Base-by-base conservation (phyloP, 1,140 invertebrate species). In the Aphidius gifuensis region DNA sequence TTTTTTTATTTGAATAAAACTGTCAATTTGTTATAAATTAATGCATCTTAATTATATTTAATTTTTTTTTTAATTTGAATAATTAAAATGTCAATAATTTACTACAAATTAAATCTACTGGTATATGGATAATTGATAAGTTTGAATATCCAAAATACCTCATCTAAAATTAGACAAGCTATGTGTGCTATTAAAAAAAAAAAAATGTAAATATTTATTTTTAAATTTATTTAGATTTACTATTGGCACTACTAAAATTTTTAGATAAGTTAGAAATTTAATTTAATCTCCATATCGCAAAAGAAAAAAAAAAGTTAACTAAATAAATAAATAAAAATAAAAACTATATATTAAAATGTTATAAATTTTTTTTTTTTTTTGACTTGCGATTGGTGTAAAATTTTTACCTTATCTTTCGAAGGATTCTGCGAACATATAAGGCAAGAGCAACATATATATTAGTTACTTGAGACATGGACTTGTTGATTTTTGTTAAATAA, bases 371-470 rank as follows among this genome's bases (percentile, higher is more conserved):
- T 11, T 58, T 50, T 11, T 55, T 45, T 16, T 45, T 44, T 40
- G 8, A 39, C 38, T 40, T 62, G 55, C 42, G 61, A 66, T 60
- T 60, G 65, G 64, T 64, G 68, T 75, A 69, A 71, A 69, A 71
- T 62, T 72, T 75, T 79, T 79, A 79, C 77, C 76, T 78, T 79
- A 69, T 78, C 75, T 79, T 76, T 79, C 72, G 76, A 75, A 66
- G 74, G 73, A 63, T 72, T 80, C 78, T 79, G 76, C 76, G 70
- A 78, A 77, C 71, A 78, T 77, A 32, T 32, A 78, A 78, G 69
- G 76, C 74, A 78, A 75, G 68, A 76, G 74, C 71, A 73, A 72
- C 56, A 75, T 32, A 74, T 63, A 48, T 32, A 76, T 76, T 79
- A 74, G 71, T 74, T 61, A 64, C 72, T 61, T 72, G 60, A 71